phyloP scores from a whole-genome alignment of 2,888 invertebrate genomes.

The Tanytarsus gracilentus region DNA sequence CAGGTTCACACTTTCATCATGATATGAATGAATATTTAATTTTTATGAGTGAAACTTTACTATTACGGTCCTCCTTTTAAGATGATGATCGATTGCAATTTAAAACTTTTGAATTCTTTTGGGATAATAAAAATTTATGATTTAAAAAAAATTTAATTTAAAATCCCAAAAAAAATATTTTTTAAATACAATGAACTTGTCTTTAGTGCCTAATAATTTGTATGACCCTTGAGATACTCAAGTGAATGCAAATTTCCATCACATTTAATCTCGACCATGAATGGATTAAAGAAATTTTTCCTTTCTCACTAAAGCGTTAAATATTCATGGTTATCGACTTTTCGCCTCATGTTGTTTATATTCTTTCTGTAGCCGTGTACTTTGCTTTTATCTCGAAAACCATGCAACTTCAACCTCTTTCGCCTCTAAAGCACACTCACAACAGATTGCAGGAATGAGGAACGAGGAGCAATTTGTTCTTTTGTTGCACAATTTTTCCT shows the following conservation, averaged over 20 bases:
- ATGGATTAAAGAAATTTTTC: slow-evolving; percentile 22
- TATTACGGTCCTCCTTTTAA: no score
- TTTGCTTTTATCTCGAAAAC: no score
- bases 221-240: background rate
- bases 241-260: background rate
- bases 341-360: background rate
- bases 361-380: background rate
- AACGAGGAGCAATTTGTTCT: slow-evolving; percentile 21
- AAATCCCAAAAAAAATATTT: background rate
- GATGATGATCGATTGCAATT: no score
- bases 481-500: no score
- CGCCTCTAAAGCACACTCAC: no score
- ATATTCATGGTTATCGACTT: slow-evolving; percentile 29
- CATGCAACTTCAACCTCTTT: background rate
- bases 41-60: no score
- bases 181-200: background rate
- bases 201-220: background rate
- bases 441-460: no score
- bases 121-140: no score
- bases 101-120: no score
- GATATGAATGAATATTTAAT: no score
- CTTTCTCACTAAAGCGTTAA: slow-evolving; percentile 24
- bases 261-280: background rate
- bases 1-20: no score
- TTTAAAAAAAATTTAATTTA: no score